phyloP scores from a whole-genome alignment of 2,888 invertebrate species.

The Leptarthrus brevirostris region DNA sequence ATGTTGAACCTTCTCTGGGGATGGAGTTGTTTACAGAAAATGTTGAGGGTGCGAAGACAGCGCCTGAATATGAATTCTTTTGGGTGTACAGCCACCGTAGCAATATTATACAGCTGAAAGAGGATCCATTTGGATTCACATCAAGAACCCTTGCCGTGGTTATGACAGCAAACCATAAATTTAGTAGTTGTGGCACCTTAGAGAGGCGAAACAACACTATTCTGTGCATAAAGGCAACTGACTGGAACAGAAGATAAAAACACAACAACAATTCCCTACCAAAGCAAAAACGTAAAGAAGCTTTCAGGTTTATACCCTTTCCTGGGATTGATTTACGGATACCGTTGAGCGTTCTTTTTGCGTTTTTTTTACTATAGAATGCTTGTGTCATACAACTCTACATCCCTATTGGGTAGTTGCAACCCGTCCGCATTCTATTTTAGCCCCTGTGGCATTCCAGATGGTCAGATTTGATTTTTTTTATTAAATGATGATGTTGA shows the following conservation, averaged over 20 bases:
- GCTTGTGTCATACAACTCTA: no score
- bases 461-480: constrained; percentile 22
- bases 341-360: not conserved
- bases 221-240: constrained; percentile 33
- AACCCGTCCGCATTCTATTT: no score
- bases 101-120: not conserved
- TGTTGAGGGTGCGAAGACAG: constrained; percentile 2
- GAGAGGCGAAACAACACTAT: constrained; percentile 24
- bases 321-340: constrained; percentile 41
- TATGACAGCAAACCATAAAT: constrained; percentile 44
- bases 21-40: constrained; percentile 48
- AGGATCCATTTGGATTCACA: constrained; percentile 34
- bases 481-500: constrained; percentile 34
- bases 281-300: not conserved
- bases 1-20: constrained; percentile 38
- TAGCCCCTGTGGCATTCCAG: constrained; percentile 19
- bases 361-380: not conserved
- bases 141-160: constrained; percentile 43
- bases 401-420: no score
- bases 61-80: not conserved
- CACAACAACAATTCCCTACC: not conserved
- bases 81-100: not conserved
- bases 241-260: constrained; percentile 43
- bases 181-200: constrained; percentile 41
- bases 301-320: constrained; percentile 35